phyloP scores from a whole-genome alignment of 2,888 invertebrate genomes.

The Sphecodes monilicornis region DNA sequence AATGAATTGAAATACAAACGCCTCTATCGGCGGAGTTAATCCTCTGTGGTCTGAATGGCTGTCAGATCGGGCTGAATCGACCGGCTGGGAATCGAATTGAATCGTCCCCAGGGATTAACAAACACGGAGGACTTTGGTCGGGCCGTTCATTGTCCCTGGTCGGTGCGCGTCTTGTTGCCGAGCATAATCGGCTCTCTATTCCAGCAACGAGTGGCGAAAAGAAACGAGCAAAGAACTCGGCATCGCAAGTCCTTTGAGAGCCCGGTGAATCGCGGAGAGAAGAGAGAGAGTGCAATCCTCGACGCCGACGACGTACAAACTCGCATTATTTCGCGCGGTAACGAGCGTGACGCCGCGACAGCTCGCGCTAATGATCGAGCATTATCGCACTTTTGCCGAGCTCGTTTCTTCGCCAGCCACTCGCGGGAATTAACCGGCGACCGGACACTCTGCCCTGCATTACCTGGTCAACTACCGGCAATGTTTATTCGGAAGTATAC shows the following conservation, averaged over 20 bases:
- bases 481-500: conserved; percentile 10
- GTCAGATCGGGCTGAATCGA: conserved; percentile 25
- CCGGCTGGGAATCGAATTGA: conserved; percentile 25
- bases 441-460: conserved; percentile 1
- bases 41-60: conserved; percentile 29
- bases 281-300: background rate
- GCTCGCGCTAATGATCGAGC: conserved; percentile 59
- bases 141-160: conserved; percentile 45
- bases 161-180: conserved; percentile 31
- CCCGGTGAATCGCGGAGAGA: conserved; percentile 66
- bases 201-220: conserved; percentile 39
- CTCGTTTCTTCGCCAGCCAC: conserved; percentile 18
- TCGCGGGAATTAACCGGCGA: conserved; percentile 12
- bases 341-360: conserved; percentile 63
- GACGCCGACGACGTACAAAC: conserved; percentile 51
- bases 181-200: conserved; percentile 32
- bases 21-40: background rate
- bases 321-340: conserved; percentile 62
- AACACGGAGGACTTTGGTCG: conserved; percentile 22
- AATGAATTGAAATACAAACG: conserved; percentile 42
- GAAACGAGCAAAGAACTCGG: conserved; percentile 38
- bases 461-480: background rate
- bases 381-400: conserved; percentile 61
- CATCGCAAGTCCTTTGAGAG: conserved; percentile 41
- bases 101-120: conserved; percentile 47